phyloP scores from a whole-genome alignment of 1,140 invertebrate genomes.

The Lepidostoma basale region DNA sequence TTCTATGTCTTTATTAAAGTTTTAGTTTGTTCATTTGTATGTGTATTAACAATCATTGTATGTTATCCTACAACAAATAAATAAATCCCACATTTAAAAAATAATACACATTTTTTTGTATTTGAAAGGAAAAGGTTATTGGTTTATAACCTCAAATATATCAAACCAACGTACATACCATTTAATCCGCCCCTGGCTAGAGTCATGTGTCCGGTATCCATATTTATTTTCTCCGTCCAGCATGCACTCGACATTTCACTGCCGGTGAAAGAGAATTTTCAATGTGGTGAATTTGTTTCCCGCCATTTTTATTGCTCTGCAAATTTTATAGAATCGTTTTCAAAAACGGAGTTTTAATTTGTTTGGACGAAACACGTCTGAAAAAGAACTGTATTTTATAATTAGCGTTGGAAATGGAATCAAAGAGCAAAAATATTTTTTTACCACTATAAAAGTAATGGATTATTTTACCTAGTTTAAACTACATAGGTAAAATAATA shows the following conservation, averaged over 20 bases:
- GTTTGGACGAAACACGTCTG: background rate
- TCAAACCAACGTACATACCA: no score
- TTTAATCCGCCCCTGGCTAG: background rate
- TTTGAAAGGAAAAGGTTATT: no score
- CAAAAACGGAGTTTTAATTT: background rate
- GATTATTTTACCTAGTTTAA: no score
- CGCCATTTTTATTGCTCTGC: background rate
- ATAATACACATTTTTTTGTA: no score
- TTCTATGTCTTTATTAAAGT: no score
- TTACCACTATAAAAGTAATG: background rate
- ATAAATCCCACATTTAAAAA: no score
- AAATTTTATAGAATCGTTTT: background rate
- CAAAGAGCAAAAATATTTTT: background rate
- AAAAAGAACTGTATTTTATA: background rate
- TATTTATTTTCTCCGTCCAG: constrained; percentile 4
- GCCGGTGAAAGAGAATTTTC: constrained; percentile 13
- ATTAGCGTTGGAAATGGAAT: background rate
- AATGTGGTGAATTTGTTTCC: constrained; percentile 8
- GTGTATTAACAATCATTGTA: no score
- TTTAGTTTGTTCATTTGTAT: no score
- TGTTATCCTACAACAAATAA: no score
- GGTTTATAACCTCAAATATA: no score
- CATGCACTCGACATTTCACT: constrained; percentile 17
- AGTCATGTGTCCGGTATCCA: background rate
- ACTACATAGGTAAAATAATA: no score